Base-by-base conservation (phyloP, 30 jellyfish, hydroid and myxozoan genomes). In the Hydra vulgaris region DNA sequence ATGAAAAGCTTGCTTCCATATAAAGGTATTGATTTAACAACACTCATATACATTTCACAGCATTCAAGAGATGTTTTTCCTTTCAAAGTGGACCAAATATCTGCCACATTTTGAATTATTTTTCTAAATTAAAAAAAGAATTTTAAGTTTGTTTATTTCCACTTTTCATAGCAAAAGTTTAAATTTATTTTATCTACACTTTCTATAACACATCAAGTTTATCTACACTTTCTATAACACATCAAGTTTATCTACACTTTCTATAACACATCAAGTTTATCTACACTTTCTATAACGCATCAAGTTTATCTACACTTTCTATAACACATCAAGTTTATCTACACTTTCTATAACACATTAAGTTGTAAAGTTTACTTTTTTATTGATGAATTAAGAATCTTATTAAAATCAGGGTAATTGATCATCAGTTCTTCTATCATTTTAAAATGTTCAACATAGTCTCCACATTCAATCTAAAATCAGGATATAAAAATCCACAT, bases 31-130 rank as follows among this genome's bases (percentile, higher is more conserved):
- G 93, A 73, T 54, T 89, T 86, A 18, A 82, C 95, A 27, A 86
- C 85, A n/a, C 87, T 85, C 18, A 93, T 86, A 72, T 93, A 88
- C 18, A 80, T 54, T 66, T 71, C 79, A 25, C 88, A 88, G 72
- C 99, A 93, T 16, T 93, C 99, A 19, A 80, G 75, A 71, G 84
- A 73, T 21, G 73, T 21, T 18, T 81, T 80, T 22, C 95, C 89
- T 27, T 90, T 94, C 71, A 87, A 81, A 52, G 73, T 83, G 17
- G 99, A 93, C 99, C 99, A 93, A 40, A 81, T 76, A 74, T 93
- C 96, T 7, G 99, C 95, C 19, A 93, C 88, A 53, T 84, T 73
- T 66, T 93, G 84, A 78, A 88, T 74, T 88, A 88, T 74, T 79
- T 87, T 80, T 77, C 99, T 93, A 82, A 1, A 53, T 27, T 18